These are phyloP conservation scores for Gymnoscopelus braueri DNA, from an alignment of 2,797 vertebrate species.

Conservation along the genomic window DNA sequence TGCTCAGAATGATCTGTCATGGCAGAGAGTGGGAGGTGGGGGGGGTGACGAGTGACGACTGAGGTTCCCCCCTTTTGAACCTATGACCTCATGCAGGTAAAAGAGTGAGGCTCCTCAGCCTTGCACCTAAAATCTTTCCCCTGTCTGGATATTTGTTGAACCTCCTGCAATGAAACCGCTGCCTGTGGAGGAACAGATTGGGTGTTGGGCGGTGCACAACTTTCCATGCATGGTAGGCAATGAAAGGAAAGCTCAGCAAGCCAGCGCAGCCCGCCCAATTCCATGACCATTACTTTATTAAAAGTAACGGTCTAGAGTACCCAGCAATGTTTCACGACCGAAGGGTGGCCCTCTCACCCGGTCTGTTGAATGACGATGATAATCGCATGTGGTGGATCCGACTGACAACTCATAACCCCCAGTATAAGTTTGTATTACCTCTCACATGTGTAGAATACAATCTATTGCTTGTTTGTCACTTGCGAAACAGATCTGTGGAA, in stretches of 20 bases:
- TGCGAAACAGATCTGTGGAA: neutral
- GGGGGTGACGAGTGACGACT: conserved; percentile 26
- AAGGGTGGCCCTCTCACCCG: too few species aligned
- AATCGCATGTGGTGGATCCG: conserved; percentile 5
- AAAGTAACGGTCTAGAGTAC: conserved; percentile 28
- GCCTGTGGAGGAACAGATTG: conserved; percentile 39
- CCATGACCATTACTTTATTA: conserved; percentile 31
- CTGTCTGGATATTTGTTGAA: conserved; percentile 62
- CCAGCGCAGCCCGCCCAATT: conserved; percentile 22
- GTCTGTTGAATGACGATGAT: neutral
- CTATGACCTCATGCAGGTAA: conserved; percentile 70
- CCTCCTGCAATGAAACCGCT: conserved; percentile 61
- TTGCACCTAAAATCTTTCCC: conserved; percentile 47
- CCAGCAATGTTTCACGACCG: neutral
- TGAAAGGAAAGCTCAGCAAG: conserved; percentile 48
- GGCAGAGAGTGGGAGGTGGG: conserved; percentile 22
- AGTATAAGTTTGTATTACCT: neutral
- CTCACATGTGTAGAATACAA: neutral
- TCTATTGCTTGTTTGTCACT: neutral
- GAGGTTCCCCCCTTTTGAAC: conserved; percentile 44
- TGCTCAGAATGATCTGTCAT: conserved; percentile 42
- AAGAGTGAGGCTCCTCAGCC: conserved; percentile 45
- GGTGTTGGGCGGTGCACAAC: conserved; percentile 51
- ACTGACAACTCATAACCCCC: neutral
- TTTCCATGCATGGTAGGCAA: conserved; percentile 59